Conservation (phyloP, 2,797 vertebrate genomes). For the Phalloptychus januarius region DNA sequence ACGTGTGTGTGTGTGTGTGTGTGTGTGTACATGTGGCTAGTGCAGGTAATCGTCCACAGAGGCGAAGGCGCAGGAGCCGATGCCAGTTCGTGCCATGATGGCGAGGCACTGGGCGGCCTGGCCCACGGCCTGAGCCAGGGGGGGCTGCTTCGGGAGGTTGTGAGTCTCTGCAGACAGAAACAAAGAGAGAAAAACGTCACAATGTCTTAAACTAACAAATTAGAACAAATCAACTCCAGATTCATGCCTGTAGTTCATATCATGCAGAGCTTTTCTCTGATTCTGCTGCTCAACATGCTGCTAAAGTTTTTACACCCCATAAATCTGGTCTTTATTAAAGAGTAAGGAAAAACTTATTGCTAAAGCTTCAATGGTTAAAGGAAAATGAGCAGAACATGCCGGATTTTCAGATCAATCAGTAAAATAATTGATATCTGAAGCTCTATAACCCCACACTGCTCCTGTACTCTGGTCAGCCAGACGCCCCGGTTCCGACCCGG, state of each 20-base stretch:
- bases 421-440: too few species aligned
- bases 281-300: background rate
- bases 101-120: constrained; percentile 96
- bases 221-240: background rate
- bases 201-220: background rate
- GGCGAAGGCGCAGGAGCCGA: constrained; percentile 96
- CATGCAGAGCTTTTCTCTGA: too few species aligned
- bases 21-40: constrained; percentile 77
- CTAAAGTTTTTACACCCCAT: background rate
- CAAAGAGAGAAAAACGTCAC: background rate
- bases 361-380: too few species aligned
- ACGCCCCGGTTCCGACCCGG: too few species aligned
- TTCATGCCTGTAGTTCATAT: background rate
- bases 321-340: background rate
- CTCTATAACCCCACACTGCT: too few species aligned
- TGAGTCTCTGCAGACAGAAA: constrained; percentile 88
- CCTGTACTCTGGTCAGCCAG: too few species aligned
- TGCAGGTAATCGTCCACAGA: constrained; percentile 98
- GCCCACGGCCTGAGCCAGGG: constrained; percentile 94
- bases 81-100: constrained; percentile 96
- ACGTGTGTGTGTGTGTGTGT: constrained; percentile 9
- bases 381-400: too few species aligned
- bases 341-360: background rate
- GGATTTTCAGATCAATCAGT: too few species aligned
- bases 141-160: constrained; percentile 99